A percentile compares a stretch with the other conserved stretches of the same genome.
phyloP scores from a whole-genome alignment of 2,797 vertebrate species.

The Bucorvus abyssinicus region DNA sequence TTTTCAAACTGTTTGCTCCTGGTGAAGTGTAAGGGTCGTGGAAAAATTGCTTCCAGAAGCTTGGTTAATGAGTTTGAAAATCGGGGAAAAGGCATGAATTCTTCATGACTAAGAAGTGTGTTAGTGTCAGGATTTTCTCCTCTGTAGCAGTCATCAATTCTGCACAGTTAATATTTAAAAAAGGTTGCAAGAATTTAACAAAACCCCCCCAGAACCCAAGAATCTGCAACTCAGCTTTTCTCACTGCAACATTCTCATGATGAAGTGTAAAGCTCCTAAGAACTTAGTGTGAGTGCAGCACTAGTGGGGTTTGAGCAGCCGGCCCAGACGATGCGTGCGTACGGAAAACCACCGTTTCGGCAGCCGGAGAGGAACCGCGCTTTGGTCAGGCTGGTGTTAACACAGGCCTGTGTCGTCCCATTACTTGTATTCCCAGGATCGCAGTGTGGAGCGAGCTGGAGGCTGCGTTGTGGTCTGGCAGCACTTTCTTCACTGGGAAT shows the following conservation, averaged over 20 bases:
- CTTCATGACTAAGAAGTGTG: constrained; percentile 16
- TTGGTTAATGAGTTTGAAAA: constrained; percentile 42
- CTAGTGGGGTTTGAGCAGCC: not conserved
- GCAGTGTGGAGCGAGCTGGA: not conserved
- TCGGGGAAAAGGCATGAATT: constrained; percentile 21
- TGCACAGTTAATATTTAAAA: constrained; percentile 32
- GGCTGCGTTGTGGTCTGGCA: not conserved
- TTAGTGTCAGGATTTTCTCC: not conserved
- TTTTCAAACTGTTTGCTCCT: constrained; percentile 27
- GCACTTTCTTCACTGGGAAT: not conserved
- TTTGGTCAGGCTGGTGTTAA: not conserved
- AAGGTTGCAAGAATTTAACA: not conserved
- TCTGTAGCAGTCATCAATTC: not conserved
- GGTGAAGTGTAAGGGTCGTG: not conserved
- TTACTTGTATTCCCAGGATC: not conserved
- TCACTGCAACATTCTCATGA: not conserved
- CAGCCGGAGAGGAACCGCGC: not conserved
- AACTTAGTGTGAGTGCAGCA: not conserved
- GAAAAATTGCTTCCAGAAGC: constrained; percentile 33
- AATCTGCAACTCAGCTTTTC: not conserved
- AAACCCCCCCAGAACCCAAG: not conserved
- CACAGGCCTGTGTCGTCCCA: rapidly evolving
- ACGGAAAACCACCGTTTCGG: rapidly evolving
- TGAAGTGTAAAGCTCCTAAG: not conserved
- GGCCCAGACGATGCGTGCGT: not conserved